Conservation (phyloP, 92 coral and sea anemone species). For the Parazoanthus swiftii region DNA sequence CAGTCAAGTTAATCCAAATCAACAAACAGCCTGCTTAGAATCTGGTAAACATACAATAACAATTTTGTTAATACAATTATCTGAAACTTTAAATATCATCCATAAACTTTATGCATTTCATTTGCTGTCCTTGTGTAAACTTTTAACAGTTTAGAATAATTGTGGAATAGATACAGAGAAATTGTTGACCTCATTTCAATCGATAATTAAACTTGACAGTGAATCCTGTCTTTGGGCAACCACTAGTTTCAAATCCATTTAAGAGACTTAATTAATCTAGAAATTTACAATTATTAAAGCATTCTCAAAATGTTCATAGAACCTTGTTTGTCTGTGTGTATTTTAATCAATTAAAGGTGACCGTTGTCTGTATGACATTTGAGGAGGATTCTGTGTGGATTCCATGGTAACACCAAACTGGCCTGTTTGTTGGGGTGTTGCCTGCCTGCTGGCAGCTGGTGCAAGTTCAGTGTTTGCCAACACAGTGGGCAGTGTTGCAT, state of each 20-base stretch:
- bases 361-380: conserved; percentile 20
- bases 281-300: neutral
- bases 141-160: no score
- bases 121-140: no score
- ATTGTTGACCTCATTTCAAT: no score
- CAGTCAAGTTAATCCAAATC: no score
- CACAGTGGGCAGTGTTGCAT: conserved; percentile 43
- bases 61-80: neutral
- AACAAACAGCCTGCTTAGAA: neutral
- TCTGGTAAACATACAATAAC: neutral
- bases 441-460: conserved; percentile 39
- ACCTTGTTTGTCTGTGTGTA: neutral
- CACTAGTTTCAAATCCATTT: no score
- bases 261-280: neutral
- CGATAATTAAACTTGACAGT: no score
- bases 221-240: no score
- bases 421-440: conserved; percentile 34
- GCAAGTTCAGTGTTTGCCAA: conserved; percentile 56
- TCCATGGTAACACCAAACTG: conserved; percentile 31
- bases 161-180: no score
- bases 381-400: conserved; percentile 13
- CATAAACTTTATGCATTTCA: neutral
- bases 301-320: conserved; percentile 9
- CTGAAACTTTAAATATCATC: neutral
- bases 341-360: conserved; percentile 55